phyloP scores from a whole-genome alignment of 2,888 invertebrate species.

The Synanthedon myopaeformis region DNA sequence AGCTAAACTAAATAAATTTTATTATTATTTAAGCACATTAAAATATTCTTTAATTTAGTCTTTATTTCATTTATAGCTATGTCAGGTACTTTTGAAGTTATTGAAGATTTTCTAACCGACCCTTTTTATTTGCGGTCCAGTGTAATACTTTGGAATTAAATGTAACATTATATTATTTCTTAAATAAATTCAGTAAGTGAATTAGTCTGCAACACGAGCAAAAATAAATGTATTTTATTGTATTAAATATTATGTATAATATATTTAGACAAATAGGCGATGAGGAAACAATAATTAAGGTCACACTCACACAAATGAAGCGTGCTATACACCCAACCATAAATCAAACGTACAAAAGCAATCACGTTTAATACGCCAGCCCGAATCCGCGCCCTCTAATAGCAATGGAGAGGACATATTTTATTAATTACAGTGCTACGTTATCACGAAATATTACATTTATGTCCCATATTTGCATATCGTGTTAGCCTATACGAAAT shows the following conservation, averaged over 20 bases:
- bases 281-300: conserved; percentile 31
- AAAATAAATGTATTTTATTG: conserved; percentile 7
- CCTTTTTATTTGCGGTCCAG: too few species aligned
- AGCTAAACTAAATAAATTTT: too few species aligned
- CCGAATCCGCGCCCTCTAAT: conserved; percentile 43
- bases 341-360: conserved; percentile 41
- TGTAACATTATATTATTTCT: too few species aligned
- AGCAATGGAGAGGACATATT: conserved; percentile 53
- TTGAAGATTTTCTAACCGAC: too few species aligned
- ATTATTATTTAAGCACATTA: too few species aligned
- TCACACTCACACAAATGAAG: conserved; percentile 21
- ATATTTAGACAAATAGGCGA: background rate
- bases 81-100: too few species aligned
- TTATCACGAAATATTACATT: conserved; percentile 63
- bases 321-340: conserved; percentile 18
- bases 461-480: conserved; percentile 58
- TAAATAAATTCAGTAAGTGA: too few species aligned
- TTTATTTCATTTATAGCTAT: too few species aligned
- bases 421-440: conserved; percentile 59
- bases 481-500: conserved; percentile 51
- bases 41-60: too few species aligned
- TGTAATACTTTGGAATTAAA: too few species aligned
- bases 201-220: too few species aligned
- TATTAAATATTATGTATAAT: conserved; percentile 9
- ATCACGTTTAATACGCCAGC: conserved; percentile 33